A percentile compares a stretch with the other conserved stretches of the same genome.
Evolutionary conservation across 2,113 vertebrate species (phyloP).

Genomic region (Mesoclemmys tuberculata): DNA sequence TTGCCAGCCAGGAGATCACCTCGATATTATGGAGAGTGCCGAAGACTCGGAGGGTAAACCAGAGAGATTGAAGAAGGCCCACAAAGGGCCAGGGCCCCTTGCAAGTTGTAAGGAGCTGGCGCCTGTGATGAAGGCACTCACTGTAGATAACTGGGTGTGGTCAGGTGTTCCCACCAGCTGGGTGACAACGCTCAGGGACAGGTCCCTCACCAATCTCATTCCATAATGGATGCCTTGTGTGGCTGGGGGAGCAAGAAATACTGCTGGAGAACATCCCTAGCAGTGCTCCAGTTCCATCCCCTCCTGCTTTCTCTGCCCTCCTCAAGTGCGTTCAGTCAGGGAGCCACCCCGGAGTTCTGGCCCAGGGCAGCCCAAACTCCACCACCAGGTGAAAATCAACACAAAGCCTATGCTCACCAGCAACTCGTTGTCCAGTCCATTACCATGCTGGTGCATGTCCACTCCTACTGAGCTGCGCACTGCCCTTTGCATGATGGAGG

Average conservation of each 20-base stretch:
- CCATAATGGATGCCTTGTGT: neutral
- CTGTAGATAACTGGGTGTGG: too few species aligned
- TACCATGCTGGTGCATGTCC: neutral
- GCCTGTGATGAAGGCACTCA: too few species aligned
- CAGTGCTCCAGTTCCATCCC: neutral
- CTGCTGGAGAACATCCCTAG: neutral
- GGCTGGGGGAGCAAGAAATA: neutral
- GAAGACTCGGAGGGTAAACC: too few species aligned
- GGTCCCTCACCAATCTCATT: neutral
- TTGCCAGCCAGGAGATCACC: too few species aligned
- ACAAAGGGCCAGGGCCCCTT: too few species aligned
- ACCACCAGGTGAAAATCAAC: neutral
- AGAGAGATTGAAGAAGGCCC: too few species aligned
- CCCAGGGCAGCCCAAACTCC: neutral
- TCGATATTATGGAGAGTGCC: too few species aligned
- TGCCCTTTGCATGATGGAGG: rapidly evolving
- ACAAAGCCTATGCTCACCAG: neutral
- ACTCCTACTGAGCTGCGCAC: neutral
- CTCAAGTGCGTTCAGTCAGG: rapidly evolving
- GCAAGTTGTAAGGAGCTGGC: too few species aligned
- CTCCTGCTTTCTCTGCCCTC: neutral
- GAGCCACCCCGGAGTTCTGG: neutral
- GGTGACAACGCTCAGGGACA: neutral
- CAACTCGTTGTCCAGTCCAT: neutral
- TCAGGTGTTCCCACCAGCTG: too few species aligned